Percentiles rank a stretch among this genome's conserved stretches.
These are phyloP conservation scores for Trichomycterus rosablanca DNA, from an alignment of 2,113 vertebrate species.

Conservation along the genomic window DNA sequence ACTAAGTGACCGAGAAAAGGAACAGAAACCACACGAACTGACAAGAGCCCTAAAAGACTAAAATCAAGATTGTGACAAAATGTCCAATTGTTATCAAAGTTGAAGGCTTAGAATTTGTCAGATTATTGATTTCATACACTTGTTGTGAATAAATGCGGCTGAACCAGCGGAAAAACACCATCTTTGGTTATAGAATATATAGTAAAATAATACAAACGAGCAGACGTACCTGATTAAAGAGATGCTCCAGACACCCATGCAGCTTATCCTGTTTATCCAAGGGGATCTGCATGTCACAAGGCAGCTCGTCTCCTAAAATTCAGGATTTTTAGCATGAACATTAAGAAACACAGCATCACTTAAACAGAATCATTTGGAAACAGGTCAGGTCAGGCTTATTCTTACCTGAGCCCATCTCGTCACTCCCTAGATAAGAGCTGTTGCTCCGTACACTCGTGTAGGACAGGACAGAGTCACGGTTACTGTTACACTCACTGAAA, in stretches of 20 bases:
- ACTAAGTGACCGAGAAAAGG: conserved; percentile 29
- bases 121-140: no score
- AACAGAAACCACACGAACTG: no score
- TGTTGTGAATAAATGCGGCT: no score
- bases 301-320: conserved; percentile 85
- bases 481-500: conserved; percentile 94
- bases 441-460: conserved; percentile 95
- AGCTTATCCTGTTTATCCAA: conserved; percentile 97
- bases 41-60: no score
- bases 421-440: conserved; percentile 94
- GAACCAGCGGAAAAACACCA: no score
- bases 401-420: conserved; percentile 98
- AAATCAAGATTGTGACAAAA: no score
- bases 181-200: no score
- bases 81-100: no score
- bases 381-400: no score
- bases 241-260: conserved; percentile 94
- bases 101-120: no score
- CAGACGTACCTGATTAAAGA: conserved; percentile 87
- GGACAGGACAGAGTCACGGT: conserved; percentile 92
- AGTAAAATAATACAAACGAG: no score
- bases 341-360: not conserved
- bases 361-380: not conserved
- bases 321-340: not conserved
- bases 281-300: conserved; percentile 93